Evolutionary conservation across 2,797 vertebrate genomes (phyloP).

Genomic region (Falco concolor): DNA sequence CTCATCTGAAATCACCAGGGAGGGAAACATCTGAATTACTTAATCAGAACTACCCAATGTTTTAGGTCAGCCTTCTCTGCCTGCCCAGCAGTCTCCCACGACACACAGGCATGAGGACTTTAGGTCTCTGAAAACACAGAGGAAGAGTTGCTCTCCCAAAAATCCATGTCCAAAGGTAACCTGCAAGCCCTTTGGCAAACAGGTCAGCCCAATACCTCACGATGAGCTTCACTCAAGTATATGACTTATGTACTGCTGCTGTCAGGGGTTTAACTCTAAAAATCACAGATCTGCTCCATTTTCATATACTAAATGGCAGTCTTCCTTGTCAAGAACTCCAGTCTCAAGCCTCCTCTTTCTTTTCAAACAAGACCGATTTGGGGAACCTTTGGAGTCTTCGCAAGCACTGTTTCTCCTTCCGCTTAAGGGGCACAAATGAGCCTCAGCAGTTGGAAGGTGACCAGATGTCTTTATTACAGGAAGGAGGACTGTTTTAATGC

Average conservation of each 20-base stretch:
- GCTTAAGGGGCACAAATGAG: not conserved
- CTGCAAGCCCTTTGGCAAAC: rapidly evolving
- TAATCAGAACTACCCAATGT: not conserved
- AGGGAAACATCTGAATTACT: not conserved
- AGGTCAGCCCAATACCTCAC: not conserved
- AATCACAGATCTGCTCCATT: not conserved
- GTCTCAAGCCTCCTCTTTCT: not conserved
- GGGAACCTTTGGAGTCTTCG: not conserved
- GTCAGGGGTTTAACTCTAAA: not conserved
- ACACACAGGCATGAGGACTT: not conserved
- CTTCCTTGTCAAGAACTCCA: not conserved
- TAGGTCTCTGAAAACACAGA: not conserved
- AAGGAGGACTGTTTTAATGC: not conserved
- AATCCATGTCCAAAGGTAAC: not conserved
- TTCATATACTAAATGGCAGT: not conserved
- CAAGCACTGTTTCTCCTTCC: not conserved
- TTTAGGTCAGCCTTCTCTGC: not conserved
- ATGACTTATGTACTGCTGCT: not conserved
- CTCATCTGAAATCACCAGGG: not conserved
- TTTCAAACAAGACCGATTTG: not conserved
- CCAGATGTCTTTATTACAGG: not conserved
- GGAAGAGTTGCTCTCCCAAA: not conserved
- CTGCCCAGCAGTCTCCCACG: not conserved
- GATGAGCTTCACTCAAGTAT: not conserved
- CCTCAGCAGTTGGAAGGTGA: not conserved